Conservation (phyloP, 2,797 vertebrate species). For the Harpagifer antarcticus region DNA sequence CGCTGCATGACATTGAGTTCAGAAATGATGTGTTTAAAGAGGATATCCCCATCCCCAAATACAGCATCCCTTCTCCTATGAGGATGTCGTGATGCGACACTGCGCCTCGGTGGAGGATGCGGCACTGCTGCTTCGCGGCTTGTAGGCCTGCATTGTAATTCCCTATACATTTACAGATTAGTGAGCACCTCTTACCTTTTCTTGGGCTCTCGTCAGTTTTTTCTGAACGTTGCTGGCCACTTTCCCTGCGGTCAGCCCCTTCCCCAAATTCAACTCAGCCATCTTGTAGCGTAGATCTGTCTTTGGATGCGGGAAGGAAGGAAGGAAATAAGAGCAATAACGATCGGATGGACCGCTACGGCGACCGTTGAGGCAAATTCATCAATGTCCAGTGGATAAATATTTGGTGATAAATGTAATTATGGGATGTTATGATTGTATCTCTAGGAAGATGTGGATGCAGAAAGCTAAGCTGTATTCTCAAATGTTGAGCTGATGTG, state of each 20-base stretch:
- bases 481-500: constrained; percentile 59
- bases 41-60: constrained; percentile 8
- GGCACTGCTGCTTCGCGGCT: constrained; percentile 44
- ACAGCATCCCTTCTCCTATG: constrained; percentile 6
- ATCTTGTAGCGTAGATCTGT: constrained; percentile 85
- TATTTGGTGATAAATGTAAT: constrained; percentile 16
- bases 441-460: constrained; percentile 26
- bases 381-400: constrained; percentile 69
- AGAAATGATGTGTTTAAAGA: neutral
- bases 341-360: constrained; percentile 70
- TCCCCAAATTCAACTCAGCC: constrained; percentile 97
- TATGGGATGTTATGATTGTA: constrained; percentile 7
- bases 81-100: constrained; percentile 76
- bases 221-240: constrained; percentile 98
- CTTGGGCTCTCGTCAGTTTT: constrained; percentile 96
- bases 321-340: constrained; percentile 54
- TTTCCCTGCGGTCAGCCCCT: constrained; percentile 96
- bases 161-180: neutral
- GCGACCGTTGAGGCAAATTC: constrained; percentile 57
- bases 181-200: constrained; percentile 89
- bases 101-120: constrained; percentile 68
- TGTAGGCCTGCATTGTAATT: constrained; percentile 34
- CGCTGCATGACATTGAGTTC: constrained; percentile 46
- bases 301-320: constrained; percentile 59
- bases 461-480: constrained; percentile 55